phyloP scores from a whole-genome alignment of 2,888 invertebrate species.

The Liopterus haemorrhoidalis region DNA sequence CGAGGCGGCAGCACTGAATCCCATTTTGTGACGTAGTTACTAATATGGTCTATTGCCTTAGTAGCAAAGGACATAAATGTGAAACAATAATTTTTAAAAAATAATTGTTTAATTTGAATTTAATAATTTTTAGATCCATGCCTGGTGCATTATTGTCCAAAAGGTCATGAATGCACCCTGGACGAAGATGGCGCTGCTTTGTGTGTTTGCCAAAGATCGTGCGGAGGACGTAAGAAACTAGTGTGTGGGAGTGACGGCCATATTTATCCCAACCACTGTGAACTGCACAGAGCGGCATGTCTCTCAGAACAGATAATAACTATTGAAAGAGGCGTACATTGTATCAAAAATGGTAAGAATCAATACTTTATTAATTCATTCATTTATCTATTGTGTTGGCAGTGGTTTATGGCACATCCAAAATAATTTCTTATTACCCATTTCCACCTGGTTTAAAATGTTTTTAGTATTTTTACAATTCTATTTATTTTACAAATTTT shows the following conservation, averaged over 20 bases:
- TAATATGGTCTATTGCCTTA: too few species aligned
- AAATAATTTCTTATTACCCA: too few species aligned
- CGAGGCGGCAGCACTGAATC: too few species aligned
- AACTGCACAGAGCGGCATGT: constrained; percentile 59
- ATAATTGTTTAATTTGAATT: constrained; percentile 18
- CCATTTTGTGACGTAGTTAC: too few species aligned
- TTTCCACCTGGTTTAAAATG: too few species aligned
- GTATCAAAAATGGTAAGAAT: constrained; percentile 45
- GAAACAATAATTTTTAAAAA: constrained; percentile 2
- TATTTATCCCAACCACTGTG: constrained; percentile 62
- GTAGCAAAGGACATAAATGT: too few species aligned
- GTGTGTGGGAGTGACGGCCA: constrained; percentile 64
- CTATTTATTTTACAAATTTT: too few species aligned
- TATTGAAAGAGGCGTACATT: constrained; percentile 51
- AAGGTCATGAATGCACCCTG: constrained; percentile 58
- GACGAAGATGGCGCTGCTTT: constrained; percentile 47
- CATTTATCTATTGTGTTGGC: too few species aligned
- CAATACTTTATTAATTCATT: not conserved
- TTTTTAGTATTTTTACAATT: too few species aligned
- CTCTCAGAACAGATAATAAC: constrained; percentile 50
- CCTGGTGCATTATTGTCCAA: constrained; percentile 58
- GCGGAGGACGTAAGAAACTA: constrained; percentile 51
- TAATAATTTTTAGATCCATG: constrained; percentile 54
- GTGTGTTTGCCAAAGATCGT: constrained; percentile 58
- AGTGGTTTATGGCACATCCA: too few species aligned